Evolutionary conservation across 2,888 invertebrate species (phyloP).

Genomic region (Tenthredo scrophulariae): DNA sequence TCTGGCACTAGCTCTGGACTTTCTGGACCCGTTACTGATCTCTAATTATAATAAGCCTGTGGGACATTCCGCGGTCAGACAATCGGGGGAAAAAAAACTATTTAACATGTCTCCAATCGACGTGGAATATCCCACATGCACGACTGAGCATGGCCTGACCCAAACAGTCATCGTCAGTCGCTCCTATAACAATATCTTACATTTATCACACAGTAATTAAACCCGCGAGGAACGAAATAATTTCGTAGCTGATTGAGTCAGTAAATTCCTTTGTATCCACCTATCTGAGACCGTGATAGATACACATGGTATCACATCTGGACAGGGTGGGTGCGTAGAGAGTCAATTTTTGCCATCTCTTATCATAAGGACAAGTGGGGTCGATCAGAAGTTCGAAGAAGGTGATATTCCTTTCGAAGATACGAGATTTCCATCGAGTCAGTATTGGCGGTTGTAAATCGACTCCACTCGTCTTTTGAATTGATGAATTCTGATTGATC

Average conservation of each 20-base stretch:
- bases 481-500: too few relatives aligned
- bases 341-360: neutral
- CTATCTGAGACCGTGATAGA: neutral
- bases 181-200: neutral
- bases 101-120: neutral
- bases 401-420: too few relatives aligned
- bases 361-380: neutral
- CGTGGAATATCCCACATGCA: neutral
- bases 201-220: neutral
- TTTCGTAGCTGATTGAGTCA: neutral
- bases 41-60: slow-evolving; percentile 59
- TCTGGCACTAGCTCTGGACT: slow-evolving; percentile 42
- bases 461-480: too few relatives aligned
- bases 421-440: too few relatives aligned
- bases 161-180: neutral
- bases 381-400: too few relatives aligned
- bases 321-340: neutral
- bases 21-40: slow-evolving; percentile 72
- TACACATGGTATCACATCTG: neutral
- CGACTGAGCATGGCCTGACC: neutral
- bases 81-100: neutral
- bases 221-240: neutral
- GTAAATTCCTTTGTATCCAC: neutral
- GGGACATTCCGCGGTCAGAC: neutral
- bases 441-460: too few relatives aligned